Base-by-base conservation (phyloP, 2,888 invertebrate species). In the Lithophane semibrunnea region DNA sequence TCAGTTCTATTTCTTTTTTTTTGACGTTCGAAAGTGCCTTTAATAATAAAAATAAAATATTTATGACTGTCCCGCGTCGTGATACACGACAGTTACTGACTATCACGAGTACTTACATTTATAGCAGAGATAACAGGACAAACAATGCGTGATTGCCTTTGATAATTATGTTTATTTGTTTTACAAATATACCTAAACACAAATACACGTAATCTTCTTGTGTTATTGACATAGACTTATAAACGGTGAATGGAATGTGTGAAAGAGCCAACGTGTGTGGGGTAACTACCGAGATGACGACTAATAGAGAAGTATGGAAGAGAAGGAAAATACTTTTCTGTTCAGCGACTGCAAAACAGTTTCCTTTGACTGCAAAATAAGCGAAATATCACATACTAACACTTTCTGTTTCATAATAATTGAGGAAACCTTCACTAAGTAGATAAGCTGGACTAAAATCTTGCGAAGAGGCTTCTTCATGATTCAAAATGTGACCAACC, bases 91-190 rank as follows among this genome's bases (percentile, higher is more conserved):
- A 68, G 68, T 52, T 37, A 18, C 42, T 5, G 3, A 52, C 21
- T 72, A 73, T 73, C 72, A 29, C 12, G 12, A 56, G 49, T 73
- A 67, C 37, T 42, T 69, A 37, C 16, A 66, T 49, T 67, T n/a
- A 72, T n/a, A 56, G 44, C 44, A 21, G 1, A 44, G 29, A 72
- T 73, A 56, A 44, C 16, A 73, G 44, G 5, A 44, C 44, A 29
- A 73, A 44, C 54, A 73, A 29, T 29, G 16, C n/a, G 16, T 69
- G 8, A 73, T 73, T 73, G 44, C 42, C 21, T 29, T 21, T 42
- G 16, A 70, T 71, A 29, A 29, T 29, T 29, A 56, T 29, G 24
- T 73, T 44, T 56, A 16, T 56, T 73, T 72, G 44, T 72, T 44
- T 44, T 16, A 24, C 24, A 54, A 71, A 73, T 71, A 37, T 37